phyloP scores from a whole-genome alignment of 1,140 invertebrate genomes.

The Drosophila obscura region DNA sequence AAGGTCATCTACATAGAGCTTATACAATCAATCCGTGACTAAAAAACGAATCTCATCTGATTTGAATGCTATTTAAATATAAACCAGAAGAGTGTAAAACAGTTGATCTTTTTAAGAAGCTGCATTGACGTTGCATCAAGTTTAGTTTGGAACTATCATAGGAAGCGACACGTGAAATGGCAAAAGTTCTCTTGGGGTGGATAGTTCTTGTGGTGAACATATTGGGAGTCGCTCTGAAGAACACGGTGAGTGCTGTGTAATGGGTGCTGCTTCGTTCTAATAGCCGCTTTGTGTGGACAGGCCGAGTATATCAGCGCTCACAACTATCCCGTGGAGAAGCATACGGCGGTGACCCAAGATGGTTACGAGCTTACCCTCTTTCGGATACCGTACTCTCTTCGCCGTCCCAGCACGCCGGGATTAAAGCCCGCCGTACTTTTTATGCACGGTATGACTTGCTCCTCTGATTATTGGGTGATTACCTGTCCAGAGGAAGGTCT shows the following conservation, averaged over 20 bases:
- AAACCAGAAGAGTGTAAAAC: no score
- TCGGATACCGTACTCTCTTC: slow-evolving; percentile 54
- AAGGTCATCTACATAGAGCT: no score
- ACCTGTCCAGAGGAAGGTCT: slow-evolving; percentile 86
- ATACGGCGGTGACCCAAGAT: slow-evolving; percentile 84
- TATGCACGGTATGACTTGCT: slow-evolving; percentile 90
- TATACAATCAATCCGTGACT: no score
- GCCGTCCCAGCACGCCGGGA: not conserved
- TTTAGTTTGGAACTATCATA: no score
- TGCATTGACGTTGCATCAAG: no score
- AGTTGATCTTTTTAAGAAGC: no score
- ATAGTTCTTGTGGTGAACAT: not conserved
- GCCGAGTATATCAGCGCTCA: slow-evolving; percentile 59
- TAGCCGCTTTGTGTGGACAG: not conserved
- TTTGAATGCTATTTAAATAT: no score
- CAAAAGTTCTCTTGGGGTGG: no score
- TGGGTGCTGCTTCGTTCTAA: no score
- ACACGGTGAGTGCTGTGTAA: not conserved
- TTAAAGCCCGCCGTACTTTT: slow-evolving; percentile 85
- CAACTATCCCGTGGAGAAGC: slow-evolving; percentile 85
- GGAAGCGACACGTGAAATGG: no score
- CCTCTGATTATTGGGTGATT: slow-evolving; percentile 88
- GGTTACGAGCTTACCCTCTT: slow-evolving; percentile 85
- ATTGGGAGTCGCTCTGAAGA: not conserved
- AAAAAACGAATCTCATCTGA: no score